phyloP scores from a whole-genome alignment of 2,113 vertebrate species.

The Lampris incognitus region DNA sequence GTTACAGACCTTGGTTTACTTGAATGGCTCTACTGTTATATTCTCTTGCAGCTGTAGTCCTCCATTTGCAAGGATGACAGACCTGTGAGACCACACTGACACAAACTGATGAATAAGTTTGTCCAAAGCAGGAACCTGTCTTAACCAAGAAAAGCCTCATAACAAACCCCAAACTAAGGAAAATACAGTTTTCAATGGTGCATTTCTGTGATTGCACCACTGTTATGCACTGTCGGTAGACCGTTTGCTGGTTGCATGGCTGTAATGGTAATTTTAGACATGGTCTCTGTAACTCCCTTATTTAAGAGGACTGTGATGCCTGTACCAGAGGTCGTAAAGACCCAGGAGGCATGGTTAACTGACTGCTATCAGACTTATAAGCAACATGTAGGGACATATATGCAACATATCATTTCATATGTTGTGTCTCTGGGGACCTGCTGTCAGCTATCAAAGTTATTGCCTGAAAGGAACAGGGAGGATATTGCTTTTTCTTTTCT shows the following conservation, averaged over 20 bases:
- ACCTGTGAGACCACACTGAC: conserved; percentile 35
- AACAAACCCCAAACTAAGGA: neutral
- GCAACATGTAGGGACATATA: neutral
- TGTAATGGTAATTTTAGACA: neutral
- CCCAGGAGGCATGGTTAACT: neutral
- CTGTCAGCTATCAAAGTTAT: too few relatives aligned
- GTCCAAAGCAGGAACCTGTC: too few relatives aligned
- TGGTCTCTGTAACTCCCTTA: neutral
- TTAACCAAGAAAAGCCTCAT: too few relatives aligned
- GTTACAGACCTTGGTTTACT: conserved; percentile 55
- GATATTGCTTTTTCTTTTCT: too few relatives aligned
- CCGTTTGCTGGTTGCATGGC: neutral
- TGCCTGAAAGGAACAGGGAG: too few relatives aligned
- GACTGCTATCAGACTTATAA: neutral
- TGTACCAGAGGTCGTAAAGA: neutral
- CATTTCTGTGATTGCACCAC: conserved; percentile 14
- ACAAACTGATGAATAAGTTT: conserved; percentile 7
- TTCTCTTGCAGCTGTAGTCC: conserved; percentile 58
- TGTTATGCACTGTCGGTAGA: neutral
- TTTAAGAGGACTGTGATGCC: too few relatives aligned
- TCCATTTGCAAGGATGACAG: conserved; percentile 61
- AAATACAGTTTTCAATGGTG: conserved; percentile 24
- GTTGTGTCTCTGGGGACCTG: too few relatives aligned
- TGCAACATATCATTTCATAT: neutral
- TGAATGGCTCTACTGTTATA: conserved; percentile 50